phyloP scores from a whole-genome alignment of 2,888 invertebrate species.

The Drosophila silvestris region DNA sequence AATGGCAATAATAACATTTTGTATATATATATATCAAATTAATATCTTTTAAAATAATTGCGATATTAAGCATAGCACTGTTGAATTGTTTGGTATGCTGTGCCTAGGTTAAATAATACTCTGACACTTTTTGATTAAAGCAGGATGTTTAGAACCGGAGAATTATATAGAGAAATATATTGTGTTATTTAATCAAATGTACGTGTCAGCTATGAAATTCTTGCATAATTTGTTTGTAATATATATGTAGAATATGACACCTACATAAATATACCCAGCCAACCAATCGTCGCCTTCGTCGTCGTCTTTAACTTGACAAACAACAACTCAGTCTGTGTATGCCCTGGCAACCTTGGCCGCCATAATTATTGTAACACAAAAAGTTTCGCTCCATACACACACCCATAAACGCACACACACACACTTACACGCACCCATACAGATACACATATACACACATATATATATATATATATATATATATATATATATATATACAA shows the following conservation, averaged over 20 bases:
- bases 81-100: neutral
- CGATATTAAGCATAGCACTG: neutral
- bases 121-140: neutral
- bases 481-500: constrained; percentile 18
- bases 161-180: neutral
- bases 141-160: neutral
- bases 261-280: neutral
- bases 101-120: neutral
- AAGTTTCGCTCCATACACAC: constrained; percentile 70
- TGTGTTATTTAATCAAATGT: neutral
- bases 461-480: constrained; percentile 2
- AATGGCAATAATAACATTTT: neutral
- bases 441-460: constrained; percentile 22
- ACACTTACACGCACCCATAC: constrained; percentile 60
- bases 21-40: neutral
- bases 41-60: neutral
- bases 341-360: constrained; percentile 71
- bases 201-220: neutral
- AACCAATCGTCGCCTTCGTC: constrained; percentile 15
- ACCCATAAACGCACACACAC: constrained; percentile 52
- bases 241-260: constrained; percentile 44
- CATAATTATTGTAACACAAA: constrained; percentile 80
- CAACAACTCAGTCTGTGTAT: constrained; percentile 47
- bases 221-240: neutral
- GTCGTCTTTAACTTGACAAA: constrained; percentile 45